phyloP scores from a whole-genome alignment of 1,140 invertebrate species.

The Melitaea cinxia region DNA sequence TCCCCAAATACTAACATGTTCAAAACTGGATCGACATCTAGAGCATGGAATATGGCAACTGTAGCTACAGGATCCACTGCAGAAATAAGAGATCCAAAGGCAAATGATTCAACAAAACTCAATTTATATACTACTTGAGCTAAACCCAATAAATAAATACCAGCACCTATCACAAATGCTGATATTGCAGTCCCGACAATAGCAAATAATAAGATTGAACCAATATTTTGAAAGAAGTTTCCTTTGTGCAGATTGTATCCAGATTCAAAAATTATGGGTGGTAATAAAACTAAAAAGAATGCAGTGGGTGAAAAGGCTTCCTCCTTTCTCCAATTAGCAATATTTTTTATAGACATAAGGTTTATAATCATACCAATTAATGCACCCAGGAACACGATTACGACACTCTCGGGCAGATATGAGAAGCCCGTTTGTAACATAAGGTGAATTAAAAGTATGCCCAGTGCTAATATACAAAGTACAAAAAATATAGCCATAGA shows the following conservation, averaged over 20 bases:
- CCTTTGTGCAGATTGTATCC: conserved; percentile 99
- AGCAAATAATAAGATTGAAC: conserved; percentile 96
- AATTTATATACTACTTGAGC: conserved; percentile 94
- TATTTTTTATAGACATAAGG: conserved; percentile 93
- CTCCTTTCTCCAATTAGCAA: conserved; percentile 97
- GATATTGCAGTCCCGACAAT: conserved; percentile 98
- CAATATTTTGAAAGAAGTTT: conserved; percentile 99
- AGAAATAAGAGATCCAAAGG: conserved; percentile 98
- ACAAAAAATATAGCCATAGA: conserved; percentile 99
- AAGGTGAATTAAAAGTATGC: conserved; percentile 96
- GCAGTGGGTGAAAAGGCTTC: conserved; percentile 98
- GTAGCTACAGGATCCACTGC: conserved; percentile 99
- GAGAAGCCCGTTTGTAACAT: conserved; percentile 98
- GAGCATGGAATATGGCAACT: conserved; percentile 98
- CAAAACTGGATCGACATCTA: conserved; percentile 96
- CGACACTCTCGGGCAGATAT: conserved; percentile 98
- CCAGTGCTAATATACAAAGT: conserved; percentile 94
- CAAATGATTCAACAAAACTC: conserved; percentile 98
- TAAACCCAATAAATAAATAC: conserved; percentile 96
- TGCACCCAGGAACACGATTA: conserved; percentile 97
- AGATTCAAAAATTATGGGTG: conserved; percentile 99
- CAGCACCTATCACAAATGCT: conserved; percentile 95
- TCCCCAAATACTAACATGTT: conserved; percentile 99
- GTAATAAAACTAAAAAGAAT: conserved; percentile 98
- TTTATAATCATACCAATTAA: conserved; percentile 96